Base-by-base conservation (phyloP, 2,888 invertebrate species). In the Acronicta psi region DNA sequence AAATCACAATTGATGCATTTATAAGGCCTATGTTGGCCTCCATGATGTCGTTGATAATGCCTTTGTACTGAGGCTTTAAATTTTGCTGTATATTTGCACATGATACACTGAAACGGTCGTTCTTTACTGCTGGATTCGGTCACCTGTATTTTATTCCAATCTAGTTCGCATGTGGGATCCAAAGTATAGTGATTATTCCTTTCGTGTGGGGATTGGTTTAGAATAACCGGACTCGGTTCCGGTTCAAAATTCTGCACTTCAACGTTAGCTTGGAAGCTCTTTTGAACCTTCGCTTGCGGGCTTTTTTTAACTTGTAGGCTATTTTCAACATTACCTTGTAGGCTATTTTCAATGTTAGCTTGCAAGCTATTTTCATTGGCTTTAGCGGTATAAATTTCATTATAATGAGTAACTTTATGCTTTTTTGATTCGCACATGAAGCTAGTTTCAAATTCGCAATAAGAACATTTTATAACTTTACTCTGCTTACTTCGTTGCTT, bases 61-160 rank as follows among this genome's bases (percentile, higher is more conserved):
- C 91, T 77, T 54, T 89, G 91, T 0, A 92, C 91, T 0, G 89
- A 85, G 0, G 91, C 89, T 47, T 92, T 92, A 52, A 86, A 91
- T 16, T 84, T 86, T 0, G 92, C 86, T 0, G 78, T 75, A 45
- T 89, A 92, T 0, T 46, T 67, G 45, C 92, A 92, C 65, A 83
- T 79, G 0, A 78, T 76, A 11, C 92, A 92, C 53, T 87, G 77
- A 49, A 86, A 92, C 0, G 89, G 89, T 4, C 76, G 71, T 0
- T 87, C 87, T 17, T 81, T 83, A 5, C 85, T 81, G 0, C 80
- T 73, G 0, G 85, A 82, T 49, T 89, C 89, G 0, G 80, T 56
- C 0, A 91, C 90, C 64, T 84, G 83, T 17, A 91, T 91, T 8
- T 70, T 86, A 7, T 85, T 80, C 87, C 87, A 89, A 16, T 89